These are phyloP conservation scores for Subanguina moxae DNA, from an alignment of 1,140 invertebrate species.

Conservation along the genomic window DNA sequence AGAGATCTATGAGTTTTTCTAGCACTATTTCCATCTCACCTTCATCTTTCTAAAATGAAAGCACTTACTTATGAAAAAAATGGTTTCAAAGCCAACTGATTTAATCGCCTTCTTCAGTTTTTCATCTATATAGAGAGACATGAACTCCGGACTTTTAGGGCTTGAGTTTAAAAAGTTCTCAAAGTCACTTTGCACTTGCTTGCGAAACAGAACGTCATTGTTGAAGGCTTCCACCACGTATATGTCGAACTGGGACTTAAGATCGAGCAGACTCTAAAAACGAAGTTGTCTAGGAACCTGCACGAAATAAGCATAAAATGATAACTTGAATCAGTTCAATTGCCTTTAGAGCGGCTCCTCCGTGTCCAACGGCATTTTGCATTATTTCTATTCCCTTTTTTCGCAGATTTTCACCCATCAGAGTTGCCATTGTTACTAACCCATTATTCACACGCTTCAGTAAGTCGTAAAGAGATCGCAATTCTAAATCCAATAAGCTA, in stretches of 20 bases:
- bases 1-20: conserved; percentile 98
- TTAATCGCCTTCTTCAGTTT: conserved; percentile 98
- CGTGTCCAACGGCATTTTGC: conserved; percentile 72
- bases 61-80: conserved; percentile 59
- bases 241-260: conserved; percentile 95
- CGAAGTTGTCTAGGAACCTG: conserved; percentile 15
- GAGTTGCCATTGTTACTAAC: conserved; percentile 64
- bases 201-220: conserved; percentile 75
- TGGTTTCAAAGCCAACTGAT: conserved; percentile 72
- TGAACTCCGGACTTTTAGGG: conserved; percentile 92
- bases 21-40: conserved; percentile 93
- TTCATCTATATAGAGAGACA: conserved; percentile 98
- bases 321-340: conserved; percentile 83
- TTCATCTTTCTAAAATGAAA: conserved; percentile 79
- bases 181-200: conserved; percentile 96
- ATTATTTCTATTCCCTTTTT: conserved; percentile 13
- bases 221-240: conserved; percentile 93
- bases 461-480: conserved; percentile 72
- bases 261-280: conserved; percentile 81
- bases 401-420: conserved; percentile 32
- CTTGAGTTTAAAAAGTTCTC: conserved; percentile 97
- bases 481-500: too few species aligned
- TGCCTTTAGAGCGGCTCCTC: conserved; percentile 71
- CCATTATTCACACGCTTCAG: conserved; percentile 83
- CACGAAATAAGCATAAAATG: not conserved